Percentiles rank a stretch among this genome's conserved stretches.
These are phyloP conservation scores for Acrocephalus kingi DNA, from an alignment of 2,113 vertebrate genomes.

Conservation along the genomic window DNA sequence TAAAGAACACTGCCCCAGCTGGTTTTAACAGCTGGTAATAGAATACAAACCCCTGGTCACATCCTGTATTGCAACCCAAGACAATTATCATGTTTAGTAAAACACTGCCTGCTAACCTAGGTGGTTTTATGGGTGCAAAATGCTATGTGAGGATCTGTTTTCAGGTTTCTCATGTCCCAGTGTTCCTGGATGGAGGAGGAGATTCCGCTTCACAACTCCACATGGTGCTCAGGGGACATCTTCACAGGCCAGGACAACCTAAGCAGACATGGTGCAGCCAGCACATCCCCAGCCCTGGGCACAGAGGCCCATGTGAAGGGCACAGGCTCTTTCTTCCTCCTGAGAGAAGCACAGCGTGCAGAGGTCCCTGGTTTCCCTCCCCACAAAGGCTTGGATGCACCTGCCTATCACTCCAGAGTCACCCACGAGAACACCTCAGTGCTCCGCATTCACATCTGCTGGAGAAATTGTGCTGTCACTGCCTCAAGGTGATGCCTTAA, in stretches of 20 bases:
- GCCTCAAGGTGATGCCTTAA: too few species aligned
- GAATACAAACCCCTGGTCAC: too few species aligned
- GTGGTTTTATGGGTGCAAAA: neutral
- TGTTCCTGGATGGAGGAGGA: neutral
- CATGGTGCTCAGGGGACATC: neutral
- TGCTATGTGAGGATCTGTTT: neutral
- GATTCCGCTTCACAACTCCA: neutral
- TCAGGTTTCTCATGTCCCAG: neutral
- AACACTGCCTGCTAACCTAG: neutral
- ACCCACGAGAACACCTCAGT: fast-evolving
- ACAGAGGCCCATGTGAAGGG: neutral
- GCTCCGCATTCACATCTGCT: neutral
- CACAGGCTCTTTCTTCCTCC: neutral
- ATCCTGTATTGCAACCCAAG: too few species aligned
- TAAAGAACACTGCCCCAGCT: neutral
- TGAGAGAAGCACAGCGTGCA: neutral
- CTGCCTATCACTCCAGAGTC: neutral
- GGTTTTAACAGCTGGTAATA: too few species aligned
- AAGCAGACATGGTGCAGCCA: neutral
- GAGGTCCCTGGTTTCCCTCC: neutral
- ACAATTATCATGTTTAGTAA: neutral
- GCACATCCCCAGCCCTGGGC: neutral
- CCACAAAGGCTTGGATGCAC: fast-evolving
- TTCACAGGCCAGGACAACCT: neutral
- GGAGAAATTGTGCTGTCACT: too few species aligned